Percentiles rank a stretch among this genome's conserved stretches.
Conservation (phyloP, 2,888 invertebrate species). For the Junonia oenone region DNA sequence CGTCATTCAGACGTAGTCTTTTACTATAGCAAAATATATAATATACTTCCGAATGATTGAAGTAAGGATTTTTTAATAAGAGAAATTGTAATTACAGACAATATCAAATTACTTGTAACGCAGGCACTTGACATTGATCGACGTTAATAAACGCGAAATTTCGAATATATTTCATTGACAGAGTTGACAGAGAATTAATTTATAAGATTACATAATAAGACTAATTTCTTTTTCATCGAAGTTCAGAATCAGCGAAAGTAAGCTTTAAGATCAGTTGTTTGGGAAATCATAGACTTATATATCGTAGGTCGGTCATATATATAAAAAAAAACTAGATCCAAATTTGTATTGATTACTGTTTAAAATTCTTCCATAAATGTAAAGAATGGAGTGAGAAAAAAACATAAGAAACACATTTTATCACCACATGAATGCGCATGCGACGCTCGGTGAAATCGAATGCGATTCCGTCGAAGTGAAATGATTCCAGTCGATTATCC, state of each 20-base stretch:
- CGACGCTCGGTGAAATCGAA: constrained; percentile 46
- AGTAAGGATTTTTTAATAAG: neutral
- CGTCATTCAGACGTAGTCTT: no score
- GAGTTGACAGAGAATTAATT: neutral
- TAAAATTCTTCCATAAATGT: no score
- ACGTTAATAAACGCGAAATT: neutral
- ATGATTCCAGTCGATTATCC: constrained; percentile 32
- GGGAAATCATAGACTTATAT: no score
- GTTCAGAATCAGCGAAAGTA: no score
- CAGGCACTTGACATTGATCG: neutral
- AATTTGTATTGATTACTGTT: no score
- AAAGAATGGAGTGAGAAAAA: neutral
- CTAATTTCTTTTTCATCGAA: no score
- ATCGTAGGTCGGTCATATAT: no score
- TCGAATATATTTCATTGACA: neutral
- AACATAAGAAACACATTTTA: neutral
- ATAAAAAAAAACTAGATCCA: no score
- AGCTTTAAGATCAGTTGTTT: no score
- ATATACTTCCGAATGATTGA: no score
- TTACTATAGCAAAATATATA: no score
- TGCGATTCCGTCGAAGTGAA: constrained; percentile 41
- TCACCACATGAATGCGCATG: constrained; percentile 20
- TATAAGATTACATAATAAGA: neutral
- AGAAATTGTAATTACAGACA: neutral
- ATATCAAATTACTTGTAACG: neutral